Percentiles rank a stretch among this genome's conserved stretches.
Conservation (phyloP, 2,888 invertebrate species). For the Phyllotreta cruciferae region DNA sequence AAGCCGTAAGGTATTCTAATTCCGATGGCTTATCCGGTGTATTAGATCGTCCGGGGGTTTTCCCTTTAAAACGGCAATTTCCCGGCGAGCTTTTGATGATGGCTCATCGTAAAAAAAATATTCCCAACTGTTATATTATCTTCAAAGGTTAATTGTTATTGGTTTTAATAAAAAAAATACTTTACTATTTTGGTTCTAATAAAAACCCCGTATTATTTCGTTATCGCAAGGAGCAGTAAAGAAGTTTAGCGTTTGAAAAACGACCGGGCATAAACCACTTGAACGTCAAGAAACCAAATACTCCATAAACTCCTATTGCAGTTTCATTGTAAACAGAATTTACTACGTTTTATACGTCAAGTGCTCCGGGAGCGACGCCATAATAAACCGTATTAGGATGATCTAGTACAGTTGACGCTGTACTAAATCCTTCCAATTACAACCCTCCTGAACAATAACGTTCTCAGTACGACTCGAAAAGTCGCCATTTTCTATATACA, state of each 20-base stretch:
- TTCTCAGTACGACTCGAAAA: slow-evolving; percentile 6
- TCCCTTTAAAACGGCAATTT: background rate
- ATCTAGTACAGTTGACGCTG: slow-evolving; percentile 34
- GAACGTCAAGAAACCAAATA: slow-evolving; percentile 19
- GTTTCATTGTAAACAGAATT: slow-evolving; percentile 28
- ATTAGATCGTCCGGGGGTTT: too few species aligned
- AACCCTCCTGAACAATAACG: slow-evolving; percentile 15
- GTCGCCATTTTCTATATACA: too few species aligned
- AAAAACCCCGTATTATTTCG: too few species aligned
- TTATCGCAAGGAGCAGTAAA: background rate
- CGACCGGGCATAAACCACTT: slow-evolving; percentile 3
- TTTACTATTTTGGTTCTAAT: too few species aligned
- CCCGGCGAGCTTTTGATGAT: background rate
- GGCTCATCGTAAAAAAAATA: too few species aligned
- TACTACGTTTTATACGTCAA: slow-evolving; percentile 29
- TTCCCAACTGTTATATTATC: too few species aligned
- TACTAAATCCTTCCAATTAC: slow-evolving; percentile 40
- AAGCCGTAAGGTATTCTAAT: too few species aligned
- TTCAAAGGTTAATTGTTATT: too few species aligned
- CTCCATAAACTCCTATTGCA: slow-evolving; percentile 26
- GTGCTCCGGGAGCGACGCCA: slow-evolving; percentile 25
- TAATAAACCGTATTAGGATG: slow-evolving; percentile 37
- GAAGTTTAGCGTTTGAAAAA: slow-evolving; percentile 8
- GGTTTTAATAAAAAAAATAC: too few species aligned
- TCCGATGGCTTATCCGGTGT: too few species aligned